Evolutionary conservation across 92 coral and sea anemone genomes (phyloP).

Genomic region (Epizoanthus ramosus): DNA sequence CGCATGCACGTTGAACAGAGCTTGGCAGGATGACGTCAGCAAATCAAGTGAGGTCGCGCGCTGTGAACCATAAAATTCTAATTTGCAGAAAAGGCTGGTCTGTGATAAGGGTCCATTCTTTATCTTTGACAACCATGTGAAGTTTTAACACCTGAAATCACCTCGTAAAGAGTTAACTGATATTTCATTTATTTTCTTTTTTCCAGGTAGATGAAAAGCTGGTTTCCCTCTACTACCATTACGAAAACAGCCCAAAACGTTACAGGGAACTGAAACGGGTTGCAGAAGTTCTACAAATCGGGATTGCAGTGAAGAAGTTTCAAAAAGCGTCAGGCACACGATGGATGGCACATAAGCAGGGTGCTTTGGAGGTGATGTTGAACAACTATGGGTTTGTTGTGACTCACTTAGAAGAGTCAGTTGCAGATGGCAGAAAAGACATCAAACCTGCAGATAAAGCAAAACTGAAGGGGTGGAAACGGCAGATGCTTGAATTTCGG

Average conservation of each 20-base stretch:
- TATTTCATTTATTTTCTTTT: neutral
- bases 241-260: slow-evolving; percentile 27
- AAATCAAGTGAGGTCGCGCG: no score
- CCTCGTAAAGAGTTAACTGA: neutral
- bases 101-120: neutral
- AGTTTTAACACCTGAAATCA: neutral
- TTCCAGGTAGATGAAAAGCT: slow-evolving; percentile 17
- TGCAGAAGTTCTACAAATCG: slow-evolving; percentile 1
- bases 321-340: slow-evolving; percentile 25
- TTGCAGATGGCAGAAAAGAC: slow-evolving; percentile 24
- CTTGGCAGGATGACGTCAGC: no score
- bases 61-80: no score
- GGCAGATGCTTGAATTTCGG: slow-evolving; percentile 26
- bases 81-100: no score
- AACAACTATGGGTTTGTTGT: slow-evolving; percentile 31
- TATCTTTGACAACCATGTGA: neutral
- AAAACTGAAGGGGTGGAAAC: slow-evolving; percentile 21
- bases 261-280: slow-evolving; percentile 32
- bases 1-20: no score
- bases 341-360: slow-evolving; percentile 27
- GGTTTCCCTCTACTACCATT: slow-evolving; percentile 29
- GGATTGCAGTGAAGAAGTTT: slow-evolving; percentile 16
- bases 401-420: slow-evolving; percentile 36
- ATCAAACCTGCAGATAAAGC: slow-evolving; percentile 28
- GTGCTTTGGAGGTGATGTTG: slow-evolving; percentile 29